These are phyloP conservation scores for Phorcus lineatus DNA, from an alignment of 2,888 invertebrate genomes.

Conservation along the genomic window DNA sequence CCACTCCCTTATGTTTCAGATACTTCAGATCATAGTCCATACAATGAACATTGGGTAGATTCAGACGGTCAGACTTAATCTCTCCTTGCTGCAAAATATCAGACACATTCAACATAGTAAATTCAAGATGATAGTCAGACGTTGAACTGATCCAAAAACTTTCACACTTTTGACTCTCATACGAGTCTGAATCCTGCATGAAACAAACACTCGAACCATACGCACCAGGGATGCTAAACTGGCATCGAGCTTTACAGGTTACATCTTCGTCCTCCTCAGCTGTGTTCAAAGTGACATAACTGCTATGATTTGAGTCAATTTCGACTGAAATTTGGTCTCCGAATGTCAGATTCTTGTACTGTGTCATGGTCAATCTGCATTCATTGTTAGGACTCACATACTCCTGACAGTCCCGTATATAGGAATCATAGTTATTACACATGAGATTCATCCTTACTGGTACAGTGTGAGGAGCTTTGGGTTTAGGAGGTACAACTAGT, in stretches of 20 bases:
- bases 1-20: constrained; percentile 38
- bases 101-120: constrained; percentile 36
- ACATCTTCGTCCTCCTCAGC: constrained; percentile 23
- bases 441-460: constrained; percentile 49
- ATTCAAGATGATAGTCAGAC: constrained; percentile 26
- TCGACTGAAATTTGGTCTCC: not conserved
- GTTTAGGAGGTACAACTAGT: constrained; percentile 76
- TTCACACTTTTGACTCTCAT: constrained; percentile 34
- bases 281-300: not conserved
- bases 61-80: constrained; percentile 29
- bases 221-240: constrained; percentile 30
- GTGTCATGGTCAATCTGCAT: constrained; percentile 27
- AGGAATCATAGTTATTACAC: constrained; percentile 61
- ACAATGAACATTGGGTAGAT: constrained; percentile 36
- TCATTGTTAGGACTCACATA: not conserved
- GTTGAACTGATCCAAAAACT: constrained; percentile 38
- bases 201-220: constrained; percentile 44
- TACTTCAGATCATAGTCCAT: constrained; percentile 59
- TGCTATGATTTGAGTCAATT: not conserved
- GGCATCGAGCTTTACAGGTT: constrained; percentile 39
- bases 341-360: constrained; percentile 24
- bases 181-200: constrained; percentile 35
- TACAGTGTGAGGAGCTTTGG: not conserved
- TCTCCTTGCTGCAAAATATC: constrained; percentile 29
- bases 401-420: constrained; percentile 54